Conservation (phyloP, 37 sponge, comb jelly and placozoan genomes). For the Dysidea cf. avara region DNA sequence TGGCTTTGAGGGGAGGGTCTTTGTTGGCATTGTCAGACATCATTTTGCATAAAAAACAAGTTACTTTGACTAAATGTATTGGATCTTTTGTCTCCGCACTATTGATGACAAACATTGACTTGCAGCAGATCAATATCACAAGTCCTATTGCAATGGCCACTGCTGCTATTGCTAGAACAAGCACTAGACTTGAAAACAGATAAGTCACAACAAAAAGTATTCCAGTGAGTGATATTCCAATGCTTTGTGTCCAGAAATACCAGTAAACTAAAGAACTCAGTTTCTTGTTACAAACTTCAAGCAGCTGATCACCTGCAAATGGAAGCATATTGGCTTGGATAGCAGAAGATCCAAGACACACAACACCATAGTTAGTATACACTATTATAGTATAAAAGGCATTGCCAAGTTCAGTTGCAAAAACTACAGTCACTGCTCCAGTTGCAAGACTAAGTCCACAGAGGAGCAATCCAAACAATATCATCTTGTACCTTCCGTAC, state of each 20-base stretch:
- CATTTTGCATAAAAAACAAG: not conserved
- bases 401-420: too few species aligned
- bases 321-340: constrained; percentile 39
- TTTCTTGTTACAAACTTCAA: constrained; percentile 15
- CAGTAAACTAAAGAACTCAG: constrained; percentile 56
- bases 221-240: constrained; percentile 11
- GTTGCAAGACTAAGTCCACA: too few species aligned
- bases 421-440: too few species aligned
- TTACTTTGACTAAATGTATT: not conserved
- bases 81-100: not conserved
- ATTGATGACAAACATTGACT: not conserved
- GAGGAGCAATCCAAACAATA: too few species aligned
- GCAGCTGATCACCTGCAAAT: constrained; percentile 47
- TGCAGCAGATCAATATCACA: not conserved
- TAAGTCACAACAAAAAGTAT: not conserved
- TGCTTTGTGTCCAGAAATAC: constrained; percentile 56
- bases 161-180: not conserved
- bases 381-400: too few species aligned
- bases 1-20: constrained; percentile 27
- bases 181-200: not conserved
- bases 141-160: constrained; percentile 9
- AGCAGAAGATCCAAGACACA: constrained; percentile 32
- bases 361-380: too few species aligned
- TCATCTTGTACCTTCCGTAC: too few species aligned
- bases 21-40: not conserved